A percentile compares a stretch with the other conserved stretches of the same genome.
These are phyloP conservation scores for Muschampia plurimacula DNA, from an alignment of 2,888 invertebrate species.

Conservation along the genomic window DNA sequence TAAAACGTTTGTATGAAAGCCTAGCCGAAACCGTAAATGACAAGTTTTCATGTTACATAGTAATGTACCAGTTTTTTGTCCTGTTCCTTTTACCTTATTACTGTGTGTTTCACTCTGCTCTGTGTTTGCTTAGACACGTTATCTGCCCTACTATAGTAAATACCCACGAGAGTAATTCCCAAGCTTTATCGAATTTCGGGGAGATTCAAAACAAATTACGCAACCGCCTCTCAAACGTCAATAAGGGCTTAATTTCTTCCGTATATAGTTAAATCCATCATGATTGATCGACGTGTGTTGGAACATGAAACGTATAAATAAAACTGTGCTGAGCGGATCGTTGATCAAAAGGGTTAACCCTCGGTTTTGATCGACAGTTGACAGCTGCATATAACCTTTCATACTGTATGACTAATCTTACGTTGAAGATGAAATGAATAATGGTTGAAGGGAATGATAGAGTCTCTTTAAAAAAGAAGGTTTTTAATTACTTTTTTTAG, in stretches of 20 bases:
- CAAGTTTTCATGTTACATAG: too few species aligned
- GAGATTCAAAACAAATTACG: conserved; percentile 44
- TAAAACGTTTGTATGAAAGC: too few species aligned
- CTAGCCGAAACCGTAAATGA: too few species aligned
- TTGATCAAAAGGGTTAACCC: conserved; percentile 58
- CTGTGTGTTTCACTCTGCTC: too few species aligned
- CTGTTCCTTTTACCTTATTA: neutral
- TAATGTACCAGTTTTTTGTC: too few species aligned
- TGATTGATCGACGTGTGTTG: conserved; percentile 72
- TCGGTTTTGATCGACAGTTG: conserved; percentile 56
- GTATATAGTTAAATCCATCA: conserved; percentile 64
- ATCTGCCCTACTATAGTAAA: neutral
- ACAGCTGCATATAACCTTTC: conserved; percentile 41
- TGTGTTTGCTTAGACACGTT: neutral
- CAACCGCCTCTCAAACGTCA: conserved; percentile 52
- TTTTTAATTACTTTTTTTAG: too few species aligned
- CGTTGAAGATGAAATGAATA: too few species aligned
- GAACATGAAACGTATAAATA: conserved; percentile 55
- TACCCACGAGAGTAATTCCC: conserved; percentile 10
- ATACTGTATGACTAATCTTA: neutral
- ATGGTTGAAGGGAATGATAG: too few species aligned
- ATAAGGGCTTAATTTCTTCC: conserved; percentile 64
- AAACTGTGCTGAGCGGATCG: conserved; percentile 54
- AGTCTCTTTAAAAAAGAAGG: too few species aligned
- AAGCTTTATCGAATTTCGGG: conserved; percentile 22